These are phyloP conservation scores for Solea senegalensis DNA, from an alignment of 2,113 vertebrate genomes.

Conservation along the genomic window DNA sequence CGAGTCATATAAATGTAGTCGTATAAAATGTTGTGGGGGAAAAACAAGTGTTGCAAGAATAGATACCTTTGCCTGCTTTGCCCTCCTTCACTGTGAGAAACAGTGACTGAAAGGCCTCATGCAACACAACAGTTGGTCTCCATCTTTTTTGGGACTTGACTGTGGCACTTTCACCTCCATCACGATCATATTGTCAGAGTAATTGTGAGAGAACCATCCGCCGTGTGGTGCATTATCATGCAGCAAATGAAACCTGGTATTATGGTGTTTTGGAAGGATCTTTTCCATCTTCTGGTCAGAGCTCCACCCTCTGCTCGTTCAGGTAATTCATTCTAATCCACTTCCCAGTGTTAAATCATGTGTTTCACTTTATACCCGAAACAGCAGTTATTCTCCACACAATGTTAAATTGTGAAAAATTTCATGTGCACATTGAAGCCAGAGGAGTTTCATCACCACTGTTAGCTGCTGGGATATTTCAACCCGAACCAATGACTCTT, in stretches of 20 bases:
- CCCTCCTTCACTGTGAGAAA: slow-evolving; percentile 7
- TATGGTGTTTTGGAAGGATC: slow-evolving; percentile 53
- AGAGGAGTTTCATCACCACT: slow-evolving; percentile 1
- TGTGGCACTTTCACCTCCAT: slow-evolving; percentile 62
- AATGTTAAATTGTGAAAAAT: neutral
- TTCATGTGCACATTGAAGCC: neutral
- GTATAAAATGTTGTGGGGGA: neutral
- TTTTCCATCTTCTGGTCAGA: slow-evolving; percentile 50
- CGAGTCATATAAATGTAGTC: neutral
- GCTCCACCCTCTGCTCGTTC: slow-evolving; percentile 59
- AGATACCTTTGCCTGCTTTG: slow-evolving; percentile 14
- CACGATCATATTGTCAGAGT: slow-evolving; percentile 62
- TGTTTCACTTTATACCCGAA: neutral
- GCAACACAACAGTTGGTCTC: slow-evolving; percentile 61
- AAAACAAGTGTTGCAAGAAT: neutral
- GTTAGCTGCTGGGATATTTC: neutral
- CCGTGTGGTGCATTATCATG: slow-evolving; percentile 77
- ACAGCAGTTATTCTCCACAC: neutral
- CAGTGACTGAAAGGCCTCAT: slow-evolving; percentile 21
- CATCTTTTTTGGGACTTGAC: slow-evolving; percentile 47
- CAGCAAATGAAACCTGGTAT: slow-evolving; percentile 51
- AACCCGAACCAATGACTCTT: neutral
- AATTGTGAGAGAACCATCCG: slow-evolving; percentile 50
- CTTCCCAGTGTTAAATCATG: too few relatives aligned
- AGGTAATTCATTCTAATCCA: neutral